Conservation (phyloP, 2,888 invertebrate genomes). For the Tachina fera region DNA sequence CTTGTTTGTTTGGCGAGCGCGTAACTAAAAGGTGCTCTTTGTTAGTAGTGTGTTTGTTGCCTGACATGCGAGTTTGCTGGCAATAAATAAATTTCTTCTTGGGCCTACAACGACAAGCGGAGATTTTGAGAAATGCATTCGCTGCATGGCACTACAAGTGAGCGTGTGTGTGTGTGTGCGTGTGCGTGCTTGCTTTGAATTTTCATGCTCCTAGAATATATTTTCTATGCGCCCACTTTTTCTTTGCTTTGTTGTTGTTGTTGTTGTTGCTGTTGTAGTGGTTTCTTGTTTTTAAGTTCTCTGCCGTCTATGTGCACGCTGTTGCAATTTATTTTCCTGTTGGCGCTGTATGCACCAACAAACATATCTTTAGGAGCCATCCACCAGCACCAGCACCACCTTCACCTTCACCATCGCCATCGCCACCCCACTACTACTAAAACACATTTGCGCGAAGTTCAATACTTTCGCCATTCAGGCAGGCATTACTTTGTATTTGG, state of each 20-base stretch:
- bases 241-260: not conserved
- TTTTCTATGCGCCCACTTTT: constrained; percentile 51
- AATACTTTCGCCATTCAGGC: constrained; percentile 54
- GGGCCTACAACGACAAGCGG: constrained; percentile 19
- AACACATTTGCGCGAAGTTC: constrained; percentile 56
- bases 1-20: constrained; percentile 45
- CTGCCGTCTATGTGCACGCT: constrained; percentile 32
- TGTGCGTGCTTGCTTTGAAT: not conserved
- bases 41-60: constrained; percentile 20
- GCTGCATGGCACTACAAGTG: constrained; percentile 27
- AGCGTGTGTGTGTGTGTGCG: constrained; percentile 16
- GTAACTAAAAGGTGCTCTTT: constrained; percentile 54
- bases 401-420: not conserved
- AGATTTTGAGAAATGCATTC: constrained; percentile 69
- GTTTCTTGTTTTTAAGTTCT: constrained; percentile 42
- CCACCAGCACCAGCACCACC: not conserved
- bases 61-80: constrained; percentile 2
- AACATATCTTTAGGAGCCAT: constrained; percentile 47
- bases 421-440: no score
- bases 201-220: constrained; percentile 7
- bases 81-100: constrained; percentile 38
- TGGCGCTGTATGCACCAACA: constrained; percentile 33
- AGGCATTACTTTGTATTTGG: constrained; percentile 55
- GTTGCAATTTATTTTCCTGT: constrained; percentile 39
- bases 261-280: constrained; percentile 20